These are phyloP conservation scores for Cydia splendana DNA, from an alignment of 1,140 invertebrate species.

Conservation along the genomic window DNA sequence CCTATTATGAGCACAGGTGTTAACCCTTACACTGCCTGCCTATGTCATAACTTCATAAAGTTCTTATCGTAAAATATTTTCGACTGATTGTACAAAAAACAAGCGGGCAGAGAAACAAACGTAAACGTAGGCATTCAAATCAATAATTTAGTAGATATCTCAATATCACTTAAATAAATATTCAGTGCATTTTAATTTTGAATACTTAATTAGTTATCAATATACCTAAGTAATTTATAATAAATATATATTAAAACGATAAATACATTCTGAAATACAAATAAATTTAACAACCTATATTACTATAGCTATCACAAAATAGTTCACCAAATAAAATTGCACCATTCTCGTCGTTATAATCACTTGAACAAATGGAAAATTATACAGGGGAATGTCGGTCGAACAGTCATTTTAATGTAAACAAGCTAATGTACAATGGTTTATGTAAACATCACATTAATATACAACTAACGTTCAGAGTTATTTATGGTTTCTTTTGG, in stretches of 20 bases:
- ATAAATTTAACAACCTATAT: slow-evolving; percentile 36
- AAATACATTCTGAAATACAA: slow-evolving; percentile 2
- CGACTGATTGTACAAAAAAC: too few relatives aligned
- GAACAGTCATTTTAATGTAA: slow-evolving; percentile 12
- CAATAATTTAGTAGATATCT: not conserved
- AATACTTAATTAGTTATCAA: not conserved
- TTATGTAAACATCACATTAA: not conserved
- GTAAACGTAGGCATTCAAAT: not conserved
- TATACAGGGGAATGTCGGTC: slow-evolving; percentile 14
- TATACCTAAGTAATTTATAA: slow-evolving; percentile 2
- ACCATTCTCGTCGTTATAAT: slow-evolving; percentile 1
- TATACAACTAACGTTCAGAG: not conserved
- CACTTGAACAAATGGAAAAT: not conserved
- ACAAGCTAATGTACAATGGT: not conserved
- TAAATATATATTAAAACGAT: not conserved
- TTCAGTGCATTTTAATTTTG: slow-evolving; percentile 15
- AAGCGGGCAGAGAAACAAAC: too few relatives aligned
- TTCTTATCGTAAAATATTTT: too few relatives aligned
- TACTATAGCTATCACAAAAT: slow-evolving; percentile 29
- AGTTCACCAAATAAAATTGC: slow-evolving; percentile 10
- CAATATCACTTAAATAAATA: not conserved
- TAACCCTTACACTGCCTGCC: too few relatives aligned
- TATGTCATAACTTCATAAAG: too few relatives aligned
- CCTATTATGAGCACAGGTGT: too few relatives aligned
- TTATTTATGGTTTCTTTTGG: not conserved